Evolutionary conservation across 2,113 vertebrate species (phyloP).

Genomic region (Dasypus novemcinctus): DNA sequence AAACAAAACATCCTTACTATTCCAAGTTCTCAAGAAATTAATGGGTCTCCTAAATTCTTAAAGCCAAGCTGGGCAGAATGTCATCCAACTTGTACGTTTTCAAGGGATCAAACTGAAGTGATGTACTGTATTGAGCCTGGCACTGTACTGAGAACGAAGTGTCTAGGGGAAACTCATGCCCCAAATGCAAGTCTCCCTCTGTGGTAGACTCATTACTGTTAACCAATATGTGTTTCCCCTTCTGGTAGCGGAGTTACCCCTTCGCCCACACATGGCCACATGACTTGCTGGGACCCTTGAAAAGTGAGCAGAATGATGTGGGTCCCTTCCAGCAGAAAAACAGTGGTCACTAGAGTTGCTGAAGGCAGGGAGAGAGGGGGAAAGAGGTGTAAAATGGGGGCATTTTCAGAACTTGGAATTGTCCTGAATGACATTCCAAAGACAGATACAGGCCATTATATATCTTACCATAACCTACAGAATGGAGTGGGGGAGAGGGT

Average conservation of each 20-base stretch:
- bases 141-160: neutral
- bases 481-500: too few species aligned
- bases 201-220: neutral
- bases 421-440: too few species aligned
- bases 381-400: too few species aligned
- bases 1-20: neutral
- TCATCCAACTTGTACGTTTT: neutral
- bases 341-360: too few species aligned
- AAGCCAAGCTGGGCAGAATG: neutral
- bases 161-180: neutral
- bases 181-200: neutral
- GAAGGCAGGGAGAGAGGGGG: too few species aligned
- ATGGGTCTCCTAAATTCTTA: neutral
- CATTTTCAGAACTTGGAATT: too few species aligned
- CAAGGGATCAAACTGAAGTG: neutral
- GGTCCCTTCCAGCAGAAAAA: neutral
- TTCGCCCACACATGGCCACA: too few species aligned
- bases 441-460: too few species aligned
- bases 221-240: neutral
- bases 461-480: too few species aligned
- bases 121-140: neutral
- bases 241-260: neutral
- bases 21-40: neutral
- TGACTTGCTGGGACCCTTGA: neutral
- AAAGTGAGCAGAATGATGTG: neutral